Percentiles rank a stretch among this genome's conserved stretches.
Evolutionary conservation across 1,140 invertebrate genomes (phyloP).

Genomic region (Drosophila equinoxialis): DNA sequence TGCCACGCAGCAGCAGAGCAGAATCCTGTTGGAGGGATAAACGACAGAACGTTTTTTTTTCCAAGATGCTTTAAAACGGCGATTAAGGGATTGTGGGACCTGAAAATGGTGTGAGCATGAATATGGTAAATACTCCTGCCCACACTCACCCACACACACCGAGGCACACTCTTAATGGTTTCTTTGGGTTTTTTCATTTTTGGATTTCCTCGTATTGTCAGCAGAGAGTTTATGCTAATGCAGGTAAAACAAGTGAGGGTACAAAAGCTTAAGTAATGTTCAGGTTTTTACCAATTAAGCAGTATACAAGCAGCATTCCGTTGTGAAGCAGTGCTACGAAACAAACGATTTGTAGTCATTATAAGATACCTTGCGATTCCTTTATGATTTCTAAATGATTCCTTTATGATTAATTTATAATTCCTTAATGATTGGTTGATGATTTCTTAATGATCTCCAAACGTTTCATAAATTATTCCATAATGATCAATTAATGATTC

Average conservation of each 20-base stretch:
- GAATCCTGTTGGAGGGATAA: constrained; percentile 1
- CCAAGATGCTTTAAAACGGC: constrained; percentile 40
- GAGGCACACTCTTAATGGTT: background rate
- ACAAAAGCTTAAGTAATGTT: too few relatives aligned
- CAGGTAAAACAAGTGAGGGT: background rate
- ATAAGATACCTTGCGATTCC: too few relatives aligned
- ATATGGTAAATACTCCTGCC: background rate
- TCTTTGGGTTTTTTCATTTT: background rate
- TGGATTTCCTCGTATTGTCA: background rate
- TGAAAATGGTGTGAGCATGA: constrained; percentile 10
- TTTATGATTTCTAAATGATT: too few relatives aligned
- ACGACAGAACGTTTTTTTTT: background rate
- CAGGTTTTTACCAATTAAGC: too few relatives aligned
- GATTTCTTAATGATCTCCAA: too few relatives aligned
- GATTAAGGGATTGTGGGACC: constrained; percentile 46
- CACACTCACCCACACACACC: background rate
- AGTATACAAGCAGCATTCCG: too few relatives aligned
- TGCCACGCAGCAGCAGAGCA: constrained; percentile 25
- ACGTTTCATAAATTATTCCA: too few relatives aligned
- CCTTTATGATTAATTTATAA: too few relatives aligned
- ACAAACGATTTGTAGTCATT: too few relatives aligned
- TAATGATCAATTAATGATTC: too few relatives aligned
- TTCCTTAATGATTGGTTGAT: too few relatives aligned
- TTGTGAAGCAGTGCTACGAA: too few relatives aligned
- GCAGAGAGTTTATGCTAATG: background rate